Evolutionary conservation across 2,797 vertebrate species (phyloP), one percentile per base, ranked within the genome.

Genomic region (Sylvilagus floridanus): DNA sequence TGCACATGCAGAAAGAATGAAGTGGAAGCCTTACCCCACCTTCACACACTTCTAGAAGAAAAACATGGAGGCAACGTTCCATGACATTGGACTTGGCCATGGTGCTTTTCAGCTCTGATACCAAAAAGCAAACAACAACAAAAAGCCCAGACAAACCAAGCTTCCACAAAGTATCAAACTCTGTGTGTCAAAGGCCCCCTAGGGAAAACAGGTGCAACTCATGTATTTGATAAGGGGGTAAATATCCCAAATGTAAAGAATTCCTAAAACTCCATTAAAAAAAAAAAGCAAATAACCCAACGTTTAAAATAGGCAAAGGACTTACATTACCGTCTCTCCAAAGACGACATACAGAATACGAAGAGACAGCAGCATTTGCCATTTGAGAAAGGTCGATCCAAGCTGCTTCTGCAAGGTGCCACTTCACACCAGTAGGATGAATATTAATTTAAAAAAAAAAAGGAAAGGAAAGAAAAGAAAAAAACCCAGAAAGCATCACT

Each of bases 201-300:
- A 90, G 78, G 57, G 71, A 78, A 88, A 84, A 54, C 24, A 93
- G 35, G 77, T 69, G 21, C n/a, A 93, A 93, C 76, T 82, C 69
- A 77, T 9, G 2, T 65, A 37, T 68, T 30, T 91, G 42, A 57
- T 82, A 73, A 28, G 9, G n/a, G 14, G 82, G 68, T 68, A 47
- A 77, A 77, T 82, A 73, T 9, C 4, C 21, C 50, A 37, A 72
- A 91, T 82, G 69, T 65, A 81, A 85, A 91, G n/a, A 91, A 82
- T 17, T 77, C 37, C n/a, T 72, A 89, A 50, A 91, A 91, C 30
- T 65, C 47, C 63, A 57, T 47, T 84, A 78, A 35, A 35, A 91
- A 5, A 76, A 79, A 90, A 89, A 69, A 69, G 12, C 32, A 79
- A 84, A 65, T 42, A 84, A 32, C 22, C 19, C 76, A 54, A 72